Evolutionary conservation across 2,888 invertebrate genomes (phyloP), one percentile per base, ranked within the genome.

Genomic region (Leptothorax acervorum): DNA sequence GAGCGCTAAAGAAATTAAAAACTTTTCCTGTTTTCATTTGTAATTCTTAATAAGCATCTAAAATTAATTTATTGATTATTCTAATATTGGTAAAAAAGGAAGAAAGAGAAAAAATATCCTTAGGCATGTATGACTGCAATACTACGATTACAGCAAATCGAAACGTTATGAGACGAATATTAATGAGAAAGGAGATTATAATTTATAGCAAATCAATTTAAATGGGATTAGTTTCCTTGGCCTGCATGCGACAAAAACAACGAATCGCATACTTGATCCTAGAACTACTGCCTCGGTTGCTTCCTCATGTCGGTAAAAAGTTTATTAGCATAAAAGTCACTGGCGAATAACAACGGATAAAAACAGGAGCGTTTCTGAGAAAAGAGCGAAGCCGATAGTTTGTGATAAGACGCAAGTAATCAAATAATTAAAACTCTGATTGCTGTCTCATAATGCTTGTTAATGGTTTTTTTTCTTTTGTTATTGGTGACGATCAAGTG

Each of bases 261-360:
- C 18, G 15, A 35, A 23, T 31, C 3, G 15, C n/a, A 28, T 48
- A 73, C 60, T 65, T 12, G 5, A 57, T 57, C 2, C 3, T 60
- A 23, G 74, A 71, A 79, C 23, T 70, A 31, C 18, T 35, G 23
- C 0, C 45, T 35, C 0, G 5, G 8, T 73, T 28, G 12, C 18
- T 79, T 79, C 74, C 79, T 79, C 12, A 60, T 71, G 6, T 39
- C n/a, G 8, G 12, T 6, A 79, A 73, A 28, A 79, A 60, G 12
- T 48, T 51, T 0, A 3, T 79, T 60, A 60, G 35, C 57, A 73
- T 79, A 39, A 68, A 68, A 31, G 1, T 45, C 0, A n/a, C 4
- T 3, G 2, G 12, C 28, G 68, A 71, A 79, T 35, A 68, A 68
- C 70, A 78, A 57, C 42, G 15, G 5, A 23, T 45, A 79, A 79